Conservation (phyloP, 2,888 invertebrate species). For the Eupithecia centaureata region DNA sequence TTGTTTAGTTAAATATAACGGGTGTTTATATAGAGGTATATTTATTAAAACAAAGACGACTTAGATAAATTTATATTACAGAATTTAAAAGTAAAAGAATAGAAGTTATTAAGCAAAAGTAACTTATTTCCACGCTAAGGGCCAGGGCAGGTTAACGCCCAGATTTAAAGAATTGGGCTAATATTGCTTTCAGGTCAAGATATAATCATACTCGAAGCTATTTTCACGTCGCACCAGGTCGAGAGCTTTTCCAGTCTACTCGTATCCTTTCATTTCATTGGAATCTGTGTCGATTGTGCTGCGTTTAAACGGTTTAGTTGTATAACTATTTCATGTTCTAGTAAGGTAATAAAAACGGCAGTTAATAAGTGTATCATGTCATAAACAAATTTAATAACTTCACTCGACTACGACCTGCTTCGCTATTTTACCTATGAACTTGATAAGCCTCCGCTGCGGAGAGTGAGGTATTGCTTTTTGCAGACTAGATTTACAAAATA, state of each 20-base stretch:
- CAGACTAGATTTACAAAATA: background rate
- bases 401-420: background rate
- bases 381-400: background rate
- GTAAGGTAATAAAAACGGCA: background rate
- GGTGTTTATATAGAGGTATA: too few relatives aligned
- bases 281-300: slow-evolving; percentile 64
- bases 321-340: background rate
- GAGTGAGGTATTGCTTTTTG: background rate
- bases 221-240: slow-evolving; percentile 61
- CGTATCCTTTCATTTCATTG: slow-evolving; percentile 79
- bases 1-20: background rate
- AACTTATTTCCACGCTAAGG: background rate
- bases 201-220: slow-evolving; percentile 45
- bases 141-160: background rate
- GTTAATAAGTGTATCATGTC: background rate
- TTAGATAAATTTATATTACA: too few relatives aligned
- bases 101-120: too few relatives aligned
- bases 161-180: slow-evolving; percentile 11
- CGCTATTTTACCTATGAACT: background rate
- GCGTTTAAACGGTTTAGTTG: slow-evolving; percentile 50
- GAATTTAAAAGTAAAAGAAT: too few relatives aligned
- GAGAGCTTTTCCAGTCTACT: slow-evolving; percentile 65
- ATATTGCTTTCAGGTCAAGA: slow-evolving; percentile 30
- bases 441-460: background rate
- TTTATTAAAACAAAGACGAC: too few relatives aligned